Conservation (phyloP, 2,888 invertebrate genomes). For the Temnothorax unifasciatus region DNA sequence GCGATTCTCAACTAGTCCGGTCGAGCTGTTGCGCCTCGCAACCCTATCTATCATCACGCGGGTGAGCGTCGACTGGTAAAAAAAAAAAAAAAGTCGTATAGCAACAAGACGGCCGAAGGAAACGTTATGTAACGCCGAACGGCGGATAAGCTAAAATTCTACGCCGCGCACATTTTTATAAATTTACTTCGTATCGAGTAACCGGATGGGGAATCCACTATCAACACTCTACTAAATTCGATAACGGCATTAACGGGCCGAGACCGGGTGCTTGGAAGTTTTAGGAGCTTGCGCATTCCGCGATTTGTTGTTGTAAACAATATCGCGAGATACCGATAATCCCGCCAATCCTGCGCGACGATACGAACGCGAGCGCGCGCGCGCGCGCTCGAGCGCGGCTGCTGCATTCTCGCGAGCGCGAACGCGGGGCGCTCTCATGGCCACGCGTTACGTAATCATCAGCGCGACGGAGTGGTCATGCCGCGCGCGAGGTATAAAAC, state of each 20-base stretch:
- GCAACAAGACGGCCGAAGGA: constrained; percentile 13
- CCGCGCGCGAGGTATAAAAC: constrained; percentile 78
- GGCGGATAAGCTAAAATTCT: constrained; percentile 2
- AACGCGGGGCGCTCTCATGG: constrained; percentile 83
- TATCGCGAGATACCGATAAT: constrained; percentile 61
- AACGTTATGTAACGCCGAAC: constrained; percentile 1
- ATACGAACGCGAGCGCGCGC: constrained; percentile 55
- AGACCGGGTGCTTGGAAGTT: neutral
- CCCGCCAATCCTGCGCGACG: constrained; percentile 62
- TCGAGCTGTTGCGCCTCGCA: neutral
- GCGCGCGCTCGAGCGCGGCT: constrained; percentile 56
- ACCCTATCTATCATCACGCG: constrained; percentile 1
- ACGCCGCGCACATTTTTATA: neutral
- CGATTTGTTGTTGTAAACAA: constrained; percentile 68
- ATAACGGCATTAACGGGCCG: neutral
- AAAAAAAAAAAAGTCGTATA: neutral
- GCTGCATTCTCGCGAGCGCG: constrained; percentile 60
- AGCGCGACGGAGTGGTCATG: constrained; percentile 79
- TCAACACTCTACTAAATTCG: neutral
- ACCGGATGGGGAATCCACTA: neutral
- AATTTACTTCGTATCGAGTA: constrained; percentile 2
- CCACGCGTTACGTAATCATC: constrained; percentile 86
- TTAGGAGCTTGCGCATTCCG: constrained; percentile 48
- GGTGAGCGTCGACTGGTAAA: neutral
- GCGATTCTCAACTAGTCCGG: constrained; percentile 29